Percentiles rank a stretch among this genome's conserved stretches.
These are phyloP conservation scores for Pteropus rufus DNA, from an alignment of 2,797 vertebrate genomes.

Conservation along the genomic window DNA sequence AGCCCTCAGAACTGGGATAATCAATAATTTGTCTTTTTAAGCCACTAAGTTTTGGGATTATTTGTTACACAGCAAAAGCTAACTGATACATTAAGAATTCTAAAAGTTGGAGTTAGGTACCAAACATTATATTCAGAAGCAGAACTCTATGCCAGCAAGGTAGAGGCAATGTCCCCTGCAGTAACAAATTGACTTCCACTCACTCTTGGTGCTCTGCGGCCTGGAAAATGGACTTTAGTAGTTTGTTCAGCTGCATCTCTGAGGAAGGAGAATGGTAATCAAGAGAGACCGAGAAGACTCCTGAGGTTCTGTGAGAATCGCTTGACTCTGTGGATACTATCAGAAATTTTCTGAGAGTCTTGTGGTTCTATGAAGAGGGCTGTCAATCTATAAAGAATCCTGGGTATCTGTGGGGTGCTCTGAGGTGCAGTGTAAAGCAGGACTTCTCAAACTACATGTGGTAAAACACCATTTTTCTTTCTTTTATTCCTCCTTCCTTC, in stretches of 20 bases:
- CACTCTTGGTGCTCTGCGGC: background rate
- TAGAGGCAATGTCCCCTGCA: background rate
- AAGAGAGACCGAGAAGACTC: background rate
- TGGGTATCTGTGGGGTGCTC: background rate
- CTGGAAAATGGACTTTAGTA: background rate
- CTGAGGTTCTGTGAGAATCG: background rate
- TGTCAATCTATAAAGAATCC: background rate
- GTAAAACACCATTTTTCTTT: background rate
- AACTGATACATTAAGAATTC: background rate
- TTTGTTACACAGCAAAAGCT: constrained; percentile 9
- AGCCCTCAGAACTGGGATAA: background rate
- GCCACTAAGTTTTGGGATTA: background rate
- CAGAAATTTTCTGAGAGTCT: background rate
- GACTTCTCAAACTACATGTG: background rate
- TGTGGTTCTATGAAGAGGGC: background rate
- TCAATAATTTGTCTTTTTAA: background rate
- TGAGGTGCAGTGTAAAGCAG: background rate
- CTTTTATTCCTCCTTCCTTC: background rate
- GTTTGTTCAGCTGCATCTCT: background rate
- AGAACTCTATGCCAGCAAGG: background rate
- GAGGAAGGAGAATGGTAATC: background rate
- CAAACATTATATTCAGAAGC: background rate
- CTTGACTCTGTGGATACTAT: background rate
- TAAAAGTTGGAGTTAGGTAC: background rate
- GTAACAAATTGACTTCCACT: background rate